Evolutionary conservation across 2,888 invertebrate species (phyloP), one percentile per base, ranked within the genome.

Genomic region (Agrotis ipsilon): DNA sequence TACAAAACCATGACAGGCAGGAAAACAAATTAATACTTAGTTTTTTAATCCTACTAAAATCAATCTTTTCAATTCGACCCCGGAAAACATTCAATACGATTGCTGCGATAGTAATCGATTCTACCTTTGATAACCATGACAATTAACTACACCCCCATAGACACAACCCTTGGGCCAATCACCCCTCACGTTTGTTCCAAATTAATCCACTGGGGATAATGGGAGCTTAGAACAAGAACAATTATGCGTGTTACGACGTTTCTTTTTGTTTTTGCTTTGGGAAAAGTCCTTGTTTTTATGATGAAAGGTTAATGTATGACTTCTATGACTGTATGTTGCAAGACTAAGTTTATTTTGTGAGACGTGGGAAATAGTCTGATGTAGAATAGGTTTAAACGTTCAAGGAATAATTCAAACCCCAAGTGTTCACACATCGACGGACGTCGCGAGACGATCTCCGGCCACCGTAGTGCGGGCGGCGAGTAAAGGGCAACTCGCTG

Each of bases 141-240:
- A 72, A 84, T 78, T 78, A 82, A 75, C 67, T 69, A 48, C 73
- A 74, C 68, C 72, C 75, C 60, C 61, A 72, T 70, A 54, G 69
- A 77, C 57, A 72, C 58, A 72, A 58, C 60, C 67, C 76, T 75
- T 59, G 52, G 74, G 45, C 72, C 82, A 78, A 84, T 81, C 72
- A 72, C 65, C 66, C 72, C 69, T 73, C 73, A 82, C 79, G 75
- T 74, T 54, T 70, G 60, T 62, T 48, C 60, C 65, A 70, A 82
- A 82, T 82, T 84, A 84, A 82, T 82, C 83, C 64, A 74, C 62
- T 46, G 48, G 58, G 82, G 68, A 60, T 82, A 70, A 61, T 13
- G 43, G 61, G 18, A 67, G 70, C 70, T 82, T 63, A 59, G 68
- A 62, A 43, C 61, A 68, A 68, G 54, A 75, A 75, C 59, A 70